A percentile compares a stretch with the other conserved stretches of the same genome.
phyloP scores from a whole-genome alignment of 2,888 invertebrate genomes.

The Eristalis pertinax region DNA sequence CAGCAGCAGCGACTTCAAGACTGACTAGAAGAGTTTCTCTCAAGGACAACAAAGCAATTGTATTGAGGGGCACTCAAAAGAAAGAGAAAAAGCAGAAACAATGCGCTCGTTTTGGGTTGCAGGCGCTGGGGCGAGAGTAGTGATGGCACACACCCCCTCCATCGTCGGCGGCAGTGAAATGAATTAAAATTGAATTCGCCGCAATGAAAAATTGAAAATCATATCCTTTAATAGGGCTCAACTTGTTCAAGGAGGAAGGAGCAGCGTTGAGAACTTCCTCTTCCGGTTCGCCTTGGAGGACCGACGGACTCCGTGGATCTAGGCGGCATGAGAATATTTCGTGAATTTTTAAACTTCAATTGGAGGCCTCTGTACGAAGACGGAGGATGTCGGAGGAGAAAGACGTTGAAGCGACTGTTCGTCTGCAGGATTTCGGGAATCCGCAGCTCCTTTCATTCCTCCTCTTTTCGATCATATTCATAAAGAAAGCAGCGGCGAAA shows the following conservation, averaged over 20 bases:
- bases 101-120: conserved; percentile 6
- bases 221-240: conserved; percentile 59
- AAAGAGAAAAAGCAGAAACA: conserved; percentile 10
- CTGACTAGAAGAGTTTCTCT: conserved; percentile 22
- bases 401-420: no score
- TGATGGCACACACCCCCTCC: not conserved
- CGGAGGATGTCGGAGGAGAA: no score
- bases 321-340: conserved; percentile 39
- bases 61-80: conserved; percentile 45
- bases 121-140: not conserved
- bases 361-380: conserved; percentile 27
- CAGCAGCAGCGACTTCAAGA: not conserved
- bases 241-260: conserved; percentile 29
- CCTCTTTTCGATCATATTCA: not conserved
- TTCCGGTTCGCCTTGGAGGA: not conserved
- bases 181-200: conserved; percentile 68
- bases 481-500: not conserved
- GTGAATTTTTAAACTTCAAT: conserved; percentile 71
- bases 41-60: conserved; percentile 52
- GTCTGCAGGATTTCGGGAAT: not conserved
- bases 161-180: conserved; percentile 14
- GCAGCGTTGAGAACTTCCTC: not conserved
- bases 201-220: conserved; percentile 72
- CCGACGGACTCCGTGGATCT: not conserved
- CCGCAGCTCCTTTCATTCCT: not conserved